These are phyloP conservation scores for Spondyliosoma cantharus DNA, from an alignment of 2,797 vertebrate species.

Conservation along the genomic window DNA sequence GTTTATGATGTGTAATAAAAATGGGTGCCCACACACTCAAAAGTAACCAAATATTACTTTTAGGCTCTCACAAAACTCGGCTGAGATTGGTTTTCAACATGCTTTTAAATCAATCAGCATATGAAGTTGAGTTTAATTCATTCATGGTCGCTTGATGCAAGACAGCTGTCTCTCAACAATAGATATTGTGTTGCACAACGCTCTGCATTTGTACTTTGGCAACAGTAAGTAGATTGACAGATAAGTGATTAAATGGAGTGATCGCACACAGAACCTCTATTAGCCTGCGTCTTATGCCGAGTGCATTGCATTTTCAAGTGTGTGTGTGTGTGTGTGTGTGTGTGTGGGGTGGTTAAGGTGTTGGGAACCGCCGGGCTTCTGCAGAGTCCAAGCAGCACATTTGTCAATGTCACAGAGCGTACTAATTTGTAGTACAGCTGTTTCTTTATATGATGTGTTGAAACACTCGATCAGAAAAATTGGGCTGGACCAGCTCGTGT, in stretches of 20 bases:
- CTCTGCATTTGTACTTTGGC: constrained; percentile 62
- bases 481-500: constrained; percentile 73
- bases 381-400: constrained; percentile 77
- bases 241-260: constrained; percentile 59
- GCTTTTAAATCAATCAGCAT: constrained; percentile 67
- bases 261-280: constrained; percentile 40
- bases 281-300: constrained; percentile 46
- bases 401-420: constrained; percentile 84
- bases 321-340: background rate
- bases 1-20: constrained; percentile 33
- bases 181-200: constrained; percentile 62
- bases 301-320: constrained; percentile 34
- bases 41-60: constrained; percentile 43
- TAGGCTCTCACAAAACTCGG: constrained; percentile 34
- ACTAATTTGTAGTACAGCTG: constrained; percentile 88
- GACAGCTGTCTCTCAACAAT: constrained; percentile 71
- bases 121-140: constrained; percentile 55
- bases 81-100: constrained; percentile 57
- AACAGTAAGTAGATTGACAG: constrained; percentile 57
- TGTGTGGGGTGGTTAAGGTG: constrained; percentile 43
- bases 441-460: constrained; percentile 87
- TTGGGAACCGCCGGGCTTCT: constrained; percentile 63
- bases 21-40: background rate
- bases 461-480: constrained; percentile 84
- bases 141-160: constrained; percentile 51